A percentile compares a stretch with the other conserved stretches of the same genome.
phyloP scores from a whole-genome alignment of 2,888 invertebrate genomes.

The Spatulosminthurus flaviceps region DNA sequence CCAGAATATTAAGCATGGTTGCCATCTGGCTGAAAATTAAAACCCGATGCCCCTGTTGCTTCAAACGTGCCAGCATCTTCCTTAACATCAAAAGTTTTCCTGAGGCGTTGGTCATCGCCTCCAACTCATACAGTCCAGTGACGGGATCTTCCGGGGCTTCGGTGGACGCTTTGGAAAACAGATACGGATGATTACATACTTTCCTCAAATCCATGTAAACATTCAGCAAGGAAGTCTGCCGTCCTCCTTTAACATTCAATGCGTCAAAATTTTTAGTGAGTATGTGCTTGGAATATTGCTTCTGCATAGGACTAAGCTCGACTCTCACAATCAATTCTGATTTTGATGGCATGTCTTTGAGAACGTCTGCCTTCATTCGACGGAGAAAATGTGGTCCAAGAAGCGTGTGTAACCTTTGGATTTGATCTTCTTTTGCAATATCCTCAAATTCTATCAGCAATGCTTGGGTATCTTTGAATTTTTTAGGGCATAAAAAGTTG shows the following conservation, averaged over 20 bases:
- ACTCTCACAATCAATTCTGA: slow-evolving; percentile 73
- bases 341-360: slow-evolving; percentile 71
- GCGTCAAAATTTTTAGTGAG: slow-evolving; percentile 72
- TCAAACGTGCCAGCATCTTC: slow-evolving; percentile 70
- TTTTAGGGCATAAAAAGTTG: slow-evolving; percentile 70
- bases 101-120: slow-evolving; percentile 69
- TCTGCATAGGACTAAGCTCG: slow-evolving; percentile 71
- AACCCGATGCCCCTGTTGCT: slow-evolving; percentile 70
- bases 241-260: slow-evolving; percentile 68
- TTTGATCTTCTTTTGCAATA: slow-evolving; percentile 73
- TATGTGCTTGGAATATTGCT: slow-evolving; percentile 73
- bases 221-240: slow-evolving; percentile 70
- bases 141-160: slow-evolving; percentile 63
- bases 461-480: slow-evolving; percentile 69
- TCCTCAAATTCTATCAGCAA: slow-evolving; percentile 72
- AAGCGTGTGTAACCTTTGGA: slow-evolving; percentile 71
- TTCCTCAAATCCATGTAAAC: slow-evolving; percentile 74
- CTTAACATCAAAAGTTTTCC: slow-evolving; percentile 71
- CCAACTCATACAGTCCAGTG: slow-evolving; percentile 70
- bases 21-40: slow-evolving; percentile 74
- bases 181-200: slow-evolving; percentile 72
- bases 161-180: slow-evolving; percentile 70
- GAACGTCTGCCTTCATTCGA: slow-evolving; percentile 71
- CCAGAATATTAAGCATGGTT: slow-evolving; percentile 72
- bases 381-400: slow-evolving; percentile 72